A percentile compares a stretch with the other conserved stretches of the same genome.
phyloP scores from a whole-genome alignment of 2,797 vertebrate species.

The Lophotriccus pileatus region DNA sequence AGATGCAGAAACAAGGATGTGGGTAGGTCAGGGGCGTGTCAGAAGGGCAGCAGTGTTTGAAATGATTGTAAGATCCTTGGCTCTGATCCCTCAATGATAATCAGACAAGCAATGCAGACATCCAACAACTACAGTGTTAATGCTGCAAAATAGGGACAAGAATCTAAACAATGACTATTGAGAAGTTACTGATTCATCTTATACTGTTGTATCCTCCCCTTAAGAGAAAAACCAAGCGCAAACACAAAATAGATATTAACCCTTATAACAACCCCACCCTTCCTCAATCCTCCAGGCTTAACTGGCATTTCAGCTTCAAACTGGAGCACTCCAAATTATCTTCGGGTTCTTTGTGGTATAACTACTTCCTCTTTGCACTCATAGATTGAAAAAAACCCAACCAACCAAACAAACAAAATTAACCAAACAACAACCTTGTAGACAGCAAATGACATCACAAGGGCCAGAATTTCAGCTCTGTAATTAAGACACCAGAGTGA shows the following conservation, averaged over 20 bases:
- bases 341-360: background rate
- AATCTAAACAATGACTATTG: background rate
- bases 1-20: background rate
- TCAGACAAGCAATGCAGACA: background rate
- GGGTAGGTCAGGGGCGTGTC: background rate
- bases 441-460: background rate
- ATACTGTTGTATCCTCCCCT: background rate
- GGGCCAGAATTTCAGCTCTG: background rate
- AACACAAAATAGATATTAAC: background rate
- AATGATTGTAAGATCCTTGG: background rate
- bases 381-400: background rate
- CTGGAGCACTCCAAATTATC: background rate
- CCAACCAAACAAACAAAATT: background rate
- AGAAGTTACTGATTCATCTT: background rate
- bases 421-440: background rate
- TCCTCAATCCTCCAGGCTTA: background rate
- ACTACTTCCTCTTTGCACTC: background rate
- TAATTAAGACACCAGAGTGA: background rate
- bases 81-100: background rate
- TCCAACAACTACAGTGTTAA: background rate
- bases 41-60: background rate
- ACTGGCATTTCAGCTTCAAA: background rate
- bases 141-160: background rate
- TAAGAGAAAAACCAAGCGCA: background rate
- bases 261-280: background rate